Evolutionary conservation across 2,113 vertebrate genomes (phyloP), one percentile per base, ranked within the genome.

Genomic region (Chamaea fasciata): DNA sequence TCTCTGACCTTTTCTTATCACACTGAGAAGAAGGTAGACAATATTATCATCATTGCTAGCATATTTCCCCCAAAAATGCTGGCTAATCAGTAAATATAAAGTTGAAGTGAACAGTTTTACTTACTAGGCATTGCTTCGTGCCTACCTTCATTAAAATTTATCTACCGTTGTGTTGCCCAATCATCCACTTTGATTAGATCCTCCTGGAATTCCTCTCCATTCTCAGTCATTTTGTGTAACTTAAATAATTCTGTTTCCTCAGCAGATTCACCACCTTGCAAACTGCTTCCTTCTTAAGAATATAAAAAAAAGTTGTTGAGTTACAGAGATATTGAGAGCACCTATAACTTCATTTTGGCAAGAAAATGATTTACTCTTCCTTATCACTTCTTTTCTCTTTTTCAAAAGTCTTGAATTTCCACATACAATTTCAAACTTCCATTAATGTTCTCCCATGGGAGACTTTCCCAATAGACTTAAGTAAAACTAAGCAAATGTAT

Each of bases 121-220:
- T 82, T 96, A 37, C 78, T 95, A 88, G 91, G 81, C 89, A 57
- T 55, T 94, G 74, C 91, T 67, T 97, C 1, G 2, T 85, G 76
- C 83, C 96, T 96, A 69, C 93, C 94, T 97, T 97, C 96, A 94
- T 97, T 98, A 98, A 97, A 97, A 96, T 96, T 93, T 95, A 97
- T 91, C 92, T 89, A 37, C 73, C 4, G 4, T 91, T 60, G 13
- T 91, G 67, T 97, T 97, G 91, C 76, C 94, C 89, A 90, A 63
- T 94, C 92, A 94, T 65, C 70, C 33, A n/a, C 83, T 98, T 97
- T 97, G 97, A 97, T 97, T 95, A 97, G 94, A 89, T 98, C 96
- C 97, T 97, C 89, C 89, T 97, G 97, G 96, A 98, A 97, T 97
- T 97, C 80, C 77, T 83, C 87, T 80, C 55, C 78, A 59, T 95